These are phyloP conservation scores for Drosophila formosana DNA, from an alignment of 2,888 invertebrate species.

Conservation along the genomic window DNA sequence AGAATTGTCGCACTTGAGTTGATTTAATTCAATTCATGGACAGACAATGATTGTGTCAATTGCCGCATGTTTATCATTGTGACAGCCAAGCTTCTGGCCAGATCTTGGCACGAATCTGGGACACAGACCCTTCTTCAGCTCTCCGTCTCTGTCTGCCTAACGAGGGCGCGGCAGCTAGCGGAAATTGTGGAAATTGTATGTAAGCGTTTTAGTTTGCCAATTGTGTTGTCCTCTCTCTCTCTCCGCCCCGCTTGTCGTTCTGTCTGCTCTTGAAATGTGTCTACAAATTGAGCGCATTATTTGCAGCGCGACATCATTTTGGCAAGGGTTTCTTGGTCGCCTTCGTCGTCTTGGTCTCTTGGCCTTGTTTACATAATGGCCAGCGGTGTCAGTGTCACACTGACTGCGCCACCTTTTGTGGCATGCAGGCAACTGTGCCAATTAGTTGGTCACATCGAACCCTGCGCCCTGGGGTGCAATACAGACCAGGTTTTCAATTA, in stretches of 20 bases:
- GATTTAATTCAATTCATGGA: constrained; percentile 82
- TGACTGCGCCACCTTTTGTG: constrained; percentile 19
- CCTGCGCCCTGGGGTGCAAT: constrained; percentile 80
- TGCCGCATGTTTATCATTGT: constrained; percentile 82
- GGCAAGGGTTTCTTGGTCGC: constrained; percentile 35
- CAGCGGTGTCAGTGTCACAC: constrained; percentile 51
- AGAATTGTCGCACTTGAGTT: constrained; percentile 77
- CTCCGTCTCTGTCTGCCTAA: constrained; percentile 19
- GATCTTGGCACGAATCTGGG: constrained; percentile 49
- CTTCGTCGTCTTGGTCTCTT: constrained; percentile 29
- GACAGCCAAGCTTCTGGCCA: constrained; percentile 51
- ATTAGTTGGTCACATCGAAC: constrained; percentile 53
- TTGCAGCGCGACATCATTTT: constrained; percentile 47
- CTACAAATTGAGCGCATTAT: constrained; percentile 67
- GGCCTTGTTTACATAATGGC: constrained; percentile 64
- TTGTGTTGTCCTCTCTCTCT: constrained; percentile 43
- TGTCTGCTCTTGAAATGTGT: constrained; percentile 46
- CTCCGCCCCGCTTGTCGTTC: constrained; percentile 1
- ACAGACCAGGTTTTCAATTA: constrained; percentile 84
- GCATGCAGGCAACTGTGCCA: constrained; percentile 56
- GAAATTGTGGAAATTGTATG: constrained; percentile 67
- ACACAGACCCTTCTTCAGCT: constrained; percentile 32
- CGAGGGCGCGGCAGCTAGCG: constrained; percentile 23
- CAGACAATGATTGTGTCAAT: constrained; percentile 82
- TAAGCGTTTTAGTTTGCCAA: constrained; percentile 74